Percentiles rank a stretch among this genome's conserved stretches.
These are phyloP conservation scores for Selenia dentaria DNA, from an alignment of 2,888 invertebrate genomes.

Conservation along the genomic window DNA sequence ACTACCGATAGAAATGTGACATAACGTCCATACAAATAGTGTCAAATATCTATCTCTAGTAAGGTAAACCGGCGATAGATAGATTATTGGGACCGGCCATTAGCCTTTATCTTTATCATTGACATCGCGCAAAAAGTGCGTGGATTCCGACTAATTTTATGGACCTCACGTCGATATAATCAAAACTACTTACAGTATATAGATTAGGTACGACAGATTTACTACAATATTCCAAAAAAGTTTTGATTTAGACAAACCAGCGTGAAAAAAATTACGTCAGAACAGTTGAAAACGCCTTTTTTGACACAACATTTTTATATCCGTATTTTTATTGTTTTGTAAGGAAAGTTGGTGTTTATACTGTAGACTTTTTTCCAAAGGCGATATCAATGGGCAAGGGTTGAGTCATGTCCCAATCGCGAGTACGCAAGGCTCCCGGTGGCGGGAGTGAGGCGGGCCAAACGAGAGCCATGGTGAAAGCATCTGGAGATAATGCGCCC, in stretches of 20 bases:
- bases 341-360: conserved; percentile 35
- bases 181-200: no score
- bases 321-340: conserved; percentile 49
- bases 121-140: no score
- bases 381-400: conserved; percentile 29
- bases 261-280: conserved; percentile 33
- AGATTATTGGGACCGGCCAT: no score
- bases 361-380: conserved; percentile 19
- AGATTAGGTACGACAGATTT: no score
- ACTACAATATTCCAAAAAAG: no score
- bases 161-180: no score
- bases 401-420: conserved; percentile 50
- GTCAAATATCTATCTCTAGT: no score
- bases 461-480: conserved; percentile 32
- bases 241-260: conserved; percentile 10
- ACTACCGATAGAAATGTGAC: no score
- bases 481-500: conserved; percentile 36
- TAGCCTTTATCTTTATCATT: no score
- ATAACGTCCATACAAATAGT: no score
- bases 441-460: conserved; percentile 22
- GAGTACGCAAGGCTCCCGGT: conserved; percentile 38
- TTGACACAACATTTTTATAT: conserved; percentile 48
- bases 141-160: no score
- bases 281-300: conserved; percentile 52
- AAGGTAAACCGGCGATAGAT: no score